Evolutionary conservation across 2,113 vertebrate species (phyloP).

Genomic region (Rhineura floridana): DNA sequence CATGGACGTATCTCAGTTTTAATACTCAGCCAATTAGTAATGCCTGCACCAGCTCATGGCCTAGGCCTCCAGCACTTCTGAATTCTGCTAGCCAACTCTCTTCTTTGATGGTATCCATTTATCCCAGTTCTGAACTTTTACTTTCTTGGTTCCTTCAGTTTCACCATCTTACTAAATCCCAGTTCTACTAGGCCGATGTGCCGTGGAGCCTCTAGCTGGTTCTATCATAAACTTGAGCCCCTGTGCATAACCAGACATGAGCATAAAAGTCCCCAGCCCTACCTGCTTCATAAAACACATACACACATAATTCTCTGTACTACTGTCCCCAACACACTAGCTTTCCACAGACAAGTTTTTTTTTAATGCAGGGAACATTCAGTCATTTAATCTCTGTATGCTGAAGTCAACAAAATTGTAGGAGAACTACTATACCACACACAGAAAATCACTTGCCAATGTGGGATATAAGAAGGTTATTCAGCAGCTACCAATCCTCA

Average conservation of each 20-base stretch:
- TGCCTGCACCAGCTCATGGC: not conserved
- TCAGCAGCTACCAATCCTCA: not conserved
- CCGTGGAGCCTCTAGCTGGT: not conserved
- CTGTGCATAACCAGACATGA: not conserved
- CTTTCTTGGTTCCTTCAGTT: not conserved
- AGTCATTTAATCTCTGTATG: not conserved
- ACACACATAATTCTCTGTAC: not conserved
- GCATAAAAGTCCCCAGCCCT: not conserved
- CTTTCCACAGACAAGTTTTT: not conserved
- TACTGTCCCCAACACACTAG: not conserved
- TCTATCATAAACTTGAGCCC: not conserved
- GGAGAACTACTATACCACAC: not conserved
- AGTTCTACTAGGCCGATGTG: not conserved
- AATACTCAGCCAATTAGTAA: not conserved
- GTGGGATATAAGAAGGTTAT: not conserved
- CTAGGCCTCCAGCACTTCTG: no score
- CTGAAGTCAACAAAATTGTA: not conserved
- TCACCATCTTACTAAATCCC: not conserved
- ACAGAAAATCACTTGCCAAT: not conserved
- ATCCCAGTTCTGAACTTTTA: not conserved
- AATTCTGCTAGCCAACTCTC: not conserved
- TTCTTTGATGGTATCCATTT: no score
- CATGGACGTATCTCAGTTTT: not conserved
- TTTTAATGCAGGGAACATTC: not conserved
- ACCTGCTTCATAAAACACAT: not conserved